A percentile compares a stretch with the other conserved stretches of the same genome.
These are phyloP conservation scores for Julus scandinavius DNA, from an alignment of 2,888 invertebrate species.

Conservation along the genomic window DNA sequence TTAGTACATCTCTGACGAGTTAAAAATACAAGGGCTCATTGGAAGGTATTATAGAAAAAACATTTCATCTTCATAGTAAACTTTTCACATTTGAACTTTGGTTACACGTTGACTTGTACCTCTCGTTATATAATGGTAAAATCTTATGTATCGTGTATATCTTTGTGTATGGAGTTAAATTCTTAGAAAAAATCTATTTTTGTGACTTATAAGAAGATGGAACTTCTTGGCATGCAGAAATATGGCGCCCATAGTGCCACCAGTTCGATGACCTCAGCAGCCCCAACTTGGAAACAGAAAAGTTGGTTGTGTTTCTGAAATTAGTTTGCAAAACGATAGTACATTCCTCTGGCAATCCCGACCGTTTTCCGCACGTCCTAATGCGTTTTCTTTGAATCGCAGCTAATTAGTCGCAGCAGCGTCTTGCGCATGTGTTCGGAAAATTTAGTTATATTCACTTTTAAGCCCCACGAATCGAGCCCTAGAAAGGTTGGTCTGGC, in stretches of 20 bases:
- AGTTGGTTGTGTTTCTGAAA: background rate
- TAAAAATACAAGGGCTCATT: no score
- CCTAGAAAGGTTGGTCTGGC: background rate
- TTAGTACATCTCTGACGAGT: no score
- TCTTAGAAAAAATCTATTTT: no score
- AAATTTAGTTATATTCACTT: conserved; percentile 38
- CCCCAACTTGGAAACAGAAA: background rate
- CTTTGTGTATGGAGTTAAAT: no score
- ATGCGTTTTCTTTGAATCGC: background rate
- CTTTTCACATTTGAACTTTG: no score
- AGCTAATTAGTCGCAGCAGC: conserved; percentile 42
- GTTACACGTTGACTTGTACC: no score
- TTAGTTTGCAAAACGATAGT: background rate
- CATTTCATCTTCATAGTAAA: no score
- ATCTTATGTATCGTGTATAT: no score
- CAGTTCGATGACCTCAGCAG: background rate
- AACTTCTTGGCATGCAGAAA: no score
- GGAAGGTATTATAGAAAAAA: no score
- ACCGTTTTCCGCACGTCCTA: background rate
- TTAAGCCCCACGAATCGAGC: conserved; percentile 31
- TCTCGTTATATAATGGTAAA: no score
- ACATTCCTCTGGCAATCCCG: background rate
- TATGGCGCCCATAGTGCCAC: background rate
- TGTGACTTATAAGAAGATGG: no score
- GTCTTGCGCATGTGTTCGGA: conserved; percentile 4